Evolutionary conservation across 1,140 invertebrate species (phyloP), one percentile per base, ranked within the genome.

Genomic region (Scaptodrosophila lebanonensis): DNA sequence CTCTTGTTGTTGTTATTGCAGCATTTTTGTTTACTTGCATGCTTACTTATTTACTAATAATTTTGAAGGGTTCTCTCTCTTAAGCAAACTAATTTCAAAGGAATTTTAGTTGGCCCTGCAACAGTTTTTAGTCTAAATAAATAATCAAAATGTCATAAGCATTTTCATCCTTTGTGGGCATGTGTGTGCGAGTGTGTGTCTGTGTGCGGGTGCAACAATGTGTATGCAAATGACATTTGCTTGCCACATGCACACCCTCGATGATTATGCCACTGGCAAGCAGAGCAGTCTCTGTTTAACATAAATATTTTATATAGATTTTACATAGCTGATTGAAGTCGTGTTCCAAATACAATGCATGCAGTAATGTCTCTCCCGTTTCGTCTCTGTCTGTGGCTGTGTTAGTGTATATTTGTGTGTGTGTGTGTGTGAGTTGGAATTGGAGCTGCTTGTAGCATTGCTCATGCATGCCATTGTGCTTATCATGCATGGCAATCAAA

Each of bases 271-370:
- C n/a, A 27, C 30, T 43, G 49, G 32, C 45, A 30, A 32, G 50
- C 43, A 39, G 51, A 53, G 36, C 30, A n/a, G 43, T n/a, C 69
- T 72, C 73, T 79, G 58, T 65, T 69, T 60, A 77, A 66, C 69
- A 77, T 77, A 77, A 77, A 77, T 77, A 77, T 77, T 77, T 77
- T 77, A 77, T 75, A 77, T 77, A 77, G 73, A 77, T 77, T 77
- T 77, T 73, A 79, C 75, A 82, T 82, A 77, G 75, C 73, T 77
- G 73, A 77, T 77, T 77, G 73, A 68, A 79, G 75, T 68, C 68
- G 48, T 65, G 67, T 65, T n/a, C 49, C 71, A 76, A 70, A 76
- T 76, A 62, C 38, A 70, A 66, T 70, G 40, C 52, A 61, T 29
- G 22, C 22, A 8, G 22, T 8, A 25, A 25, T 25, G 3, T 4